Evolutionary conservation across 2,888 invertebrate genomes (phyloP).

Genomic region (Mimumesa dahlbomi): DNA sequence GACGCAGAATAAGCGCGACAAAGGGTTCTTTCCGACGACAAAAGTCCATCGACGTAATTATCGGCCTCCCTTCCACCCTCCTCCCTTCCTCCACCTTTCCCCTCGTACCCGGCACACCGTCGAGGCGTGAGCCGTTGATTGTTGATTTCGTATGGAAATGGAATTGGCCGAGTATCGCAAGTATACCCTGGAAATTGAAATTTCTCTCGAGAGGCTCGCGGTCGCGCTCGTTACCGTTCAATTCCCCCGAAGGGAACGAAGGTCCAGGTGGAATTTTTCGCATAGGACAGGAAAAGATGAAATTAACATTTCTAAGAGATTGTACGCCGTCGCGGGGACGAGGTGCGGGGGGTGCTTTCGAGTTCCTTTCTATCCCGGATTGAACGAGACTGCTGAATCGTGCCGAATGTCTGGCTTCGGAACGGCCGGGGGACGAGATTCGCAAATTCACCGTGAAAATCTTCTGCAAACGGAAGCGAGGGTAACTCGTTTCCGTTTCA

Average conservation of each 20-base stretch:
- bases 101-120: too few species aligned
- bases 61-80: too few species aligned
- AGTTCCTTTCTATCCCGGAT: slow-evolving; percentile 17
- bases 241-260: neutral
- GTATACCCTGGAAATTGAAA: slow-evolving; percentile 12
- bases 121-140: too few species aligned
- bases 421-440: slow-evolving; percentile 38
- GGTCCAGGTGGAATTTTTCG: neutral
- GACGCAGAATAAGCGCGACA: too few species aligned
- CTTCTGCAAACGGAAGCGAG: slow-evolving; percentile 73
- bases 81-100: too few species aligned
- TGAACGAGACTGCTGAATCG: slow-evolving; percentile 55
- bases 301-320: slow-evolving; percentile 3
- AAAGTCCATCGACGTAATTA: too few species aligned
- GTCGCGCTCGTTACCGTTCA: neutral
- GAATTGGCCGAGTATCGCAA: slow-evolving; percentile 1
- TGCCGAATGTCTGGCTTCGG: slow-evolving; percentile 43
- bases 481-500: slow-evolving; percentile 75
- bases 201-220: neutral
- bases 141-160: too few species aligned
- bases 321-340: neutral
- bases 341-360: neutral
- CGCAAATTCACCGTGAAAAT: slow-evolving; percentile 73
- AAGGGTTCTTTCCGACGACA: too few species aligned
- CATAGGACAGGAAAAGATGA: neutral